A percentile compares a stretch with the other conserved stretches of the same genome.
Conservation (phyloP, 1,140 invertebrate species). For the Drosophila mauritiana region DNA sequence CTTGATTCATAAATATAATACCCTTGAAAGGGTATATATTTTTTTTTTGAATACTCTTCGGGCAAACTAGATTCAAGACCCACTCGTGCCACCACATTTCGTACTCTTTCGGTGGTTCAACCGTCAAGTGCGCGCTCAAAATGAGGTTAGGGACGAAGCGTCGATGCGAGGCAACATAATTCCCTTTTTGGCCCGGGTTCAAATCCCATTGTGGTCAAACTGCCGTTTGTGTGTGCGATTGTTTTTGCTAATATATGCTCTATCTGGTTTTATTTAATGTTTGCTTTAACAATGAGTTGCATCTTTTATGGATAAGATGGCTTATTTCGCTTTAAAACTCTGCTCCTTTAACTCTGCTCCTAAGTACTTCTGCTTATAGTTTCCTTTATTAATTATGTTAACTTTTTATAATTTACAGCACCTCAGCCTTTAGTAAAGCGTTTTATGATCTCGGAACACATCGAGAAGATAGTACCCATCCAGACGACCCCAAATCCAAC, state of each 20-base stretch:
- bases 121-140: slow-evolving; percentile 28
- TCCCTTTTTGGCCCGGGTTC: slow-evolving; percentile 52
- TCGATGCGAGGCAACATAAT: background rate
- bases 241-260: slow-evolving; percentile 1
- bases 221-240: background rate
- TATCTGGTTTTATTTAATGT: background rate
- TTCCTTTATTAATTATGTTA: background rate
- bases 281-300: background rate
- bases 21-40: slow-evolving; percentile 20
- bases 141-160: slow-evolving; percentile 28
- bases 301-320: background rate
- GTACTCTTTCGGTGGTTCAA: slow-evolving; percentile 52
- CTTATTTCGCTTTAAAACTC: background rate
- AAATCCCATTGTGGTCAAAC: slow-evolving; percentile 42
- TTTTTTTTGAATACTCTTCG: slow-evolving; percentile 53
- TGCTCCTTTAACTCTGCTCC: background rate
- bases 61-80: slow-evolving; percentile 32
- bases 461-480: slow-evolving; percentile 29
- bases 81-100: background rate
- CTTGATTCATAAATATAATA: background rate
- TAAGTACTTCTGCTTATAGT: too few relatives aligned
- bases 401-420: slow-evolving; percentile 14
- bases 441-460: slow-evolving; percentile 13
- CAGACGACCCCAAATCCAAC: background rate
- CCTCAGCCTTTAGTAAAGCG: slow-evolving; percentile 14